A percentile compares a stretch with the other conserved stretches of the same genome.
phyloP scores from a whole-genome alignment of 2,113 vertebrate species.

The Spea multiplicata region DNA sequence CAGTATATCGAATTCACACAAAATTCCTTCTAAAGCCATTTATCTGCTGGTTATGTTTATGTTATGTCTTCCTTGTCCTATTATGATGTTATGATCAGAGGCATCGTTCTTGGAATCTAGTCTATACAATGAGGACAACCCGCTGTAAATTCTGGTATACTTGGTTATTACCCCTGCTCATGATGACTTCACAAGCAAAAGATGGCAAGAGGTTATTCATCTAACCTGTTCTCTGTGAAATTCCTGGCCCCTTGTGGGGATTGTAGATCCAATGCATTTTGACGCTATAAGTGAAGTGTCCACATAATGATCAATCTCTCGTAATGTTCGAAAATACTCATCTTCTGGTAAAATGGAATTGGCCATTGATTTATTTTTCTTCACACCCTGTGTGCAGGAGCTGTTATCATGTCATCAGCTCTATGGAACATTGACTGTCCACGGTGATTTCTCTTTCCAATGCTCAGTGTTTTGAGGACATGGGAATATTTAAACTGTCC shows the following conservation, averaged over 20 bases:
- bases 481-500: too few species aligned
- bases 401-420: slow-evolving; percentile 37
- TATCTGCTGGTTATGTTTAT: too few species aligned
- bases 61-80: too few species aligned
- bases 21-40: too few species aligned
- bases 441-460: slow-evolving; percentile 26
- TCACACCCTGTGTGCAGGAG: slow-evolving; percentile 32
- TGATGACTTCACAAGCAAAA: slow-evolving; percentile 12
- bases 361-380: slow-evolving; percentile 45
- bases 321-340: slow-evolving; percentile 37
- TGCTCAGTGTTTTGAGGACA: neutral
- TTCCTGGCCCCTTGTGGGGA: slow-evolving; percentile 15
- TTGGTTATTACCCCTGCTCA: neutral
- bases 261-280: slow-evolving; percentile 22
- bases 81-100: neutral
- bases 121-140: neutral
- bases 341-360: slow-evolving; percentile 37
- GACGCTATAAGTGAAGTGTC: slow-evolving; percentile 15
- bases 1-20: too few species aligned
- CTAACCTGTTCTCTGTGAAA: slow-evolving; percentile 10
- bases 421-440: slow-evolving; percentile 35
- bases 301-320: slow-evolving; percentile 25
- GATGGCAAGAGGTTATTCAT: slow-evolving; percentile 1
- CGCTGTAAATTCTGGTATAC: neutral
- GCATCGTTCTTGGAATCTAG: neutral